Percentiles rank a stretch among this genome's conserved stretches.
Evolutionary conservation across 2,113 vertebrate genomes (phyloP).

Genomic region (Antidorcas marsupialis): DNA sequence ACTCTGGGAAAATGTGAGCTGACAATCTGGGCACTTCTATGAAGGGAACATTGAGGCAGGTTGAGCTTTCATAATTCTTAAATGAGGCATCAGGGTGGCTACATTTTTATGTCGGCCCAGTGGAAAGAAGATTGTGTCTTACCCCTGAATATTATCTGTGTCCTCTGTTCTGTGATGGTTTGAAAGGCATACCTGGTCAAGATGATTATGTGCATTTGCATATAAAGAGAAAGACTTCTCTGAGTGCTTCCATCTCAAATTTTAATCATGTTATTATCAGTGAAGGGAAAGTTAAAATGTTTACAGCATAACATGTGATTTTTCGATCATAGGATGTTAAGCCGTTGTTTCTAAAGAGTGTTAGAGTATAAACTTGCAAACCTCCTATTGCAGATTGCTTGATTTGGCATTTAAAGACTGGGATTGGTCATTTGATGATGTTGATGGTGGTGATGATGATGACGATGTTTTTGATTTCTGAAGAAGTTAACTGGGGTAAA

Average conservation of each 20-base stretch:
- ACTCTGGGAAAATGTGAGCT: background rate
- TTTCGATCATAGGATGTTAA: constrained; percentile 22
- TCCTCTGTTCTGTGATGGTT: background rate
- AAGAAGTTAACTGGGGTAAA: constrained; percentile 88
- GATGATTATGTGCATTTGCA: background rate
- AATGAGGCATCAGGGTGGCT: background rate
- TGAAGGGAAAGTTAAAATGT: background rate
- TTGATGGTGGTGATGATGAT: constrained; percentile 91
- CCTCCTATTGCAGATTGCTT: constrained; percentile 93
- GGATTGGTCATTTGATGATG: constrained; percentile 96
- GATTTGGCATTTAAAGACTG: constrained; percentile 94
- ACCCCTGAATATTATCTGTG: background rate
- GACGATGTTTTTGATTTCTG: constrained; percentile 96
- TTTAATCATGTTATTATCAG: background rate
- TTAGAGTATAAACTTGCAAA: constrained; percentile 75
- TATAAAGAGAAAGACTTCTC: background rate
- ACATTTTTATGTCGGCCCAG: background rate
- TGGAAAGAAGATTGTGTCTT: background rate
- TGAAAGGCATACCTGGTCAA: background rate
- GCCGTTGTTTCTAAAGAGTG: background rate
- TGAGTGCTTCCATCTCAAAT: background rate
- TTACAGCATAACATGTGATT: background rate
- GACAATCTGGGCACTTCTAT: background rate
- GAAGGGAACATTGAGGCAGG: background rate
- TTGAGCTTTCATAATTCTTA: background rate